Percentiles rank a stretch among this genome's conserved stretches.
phyloP scores from a whole-genome alignment of 2,888 invertebrate species.

The Caenorhabditis sinica region DNA sequence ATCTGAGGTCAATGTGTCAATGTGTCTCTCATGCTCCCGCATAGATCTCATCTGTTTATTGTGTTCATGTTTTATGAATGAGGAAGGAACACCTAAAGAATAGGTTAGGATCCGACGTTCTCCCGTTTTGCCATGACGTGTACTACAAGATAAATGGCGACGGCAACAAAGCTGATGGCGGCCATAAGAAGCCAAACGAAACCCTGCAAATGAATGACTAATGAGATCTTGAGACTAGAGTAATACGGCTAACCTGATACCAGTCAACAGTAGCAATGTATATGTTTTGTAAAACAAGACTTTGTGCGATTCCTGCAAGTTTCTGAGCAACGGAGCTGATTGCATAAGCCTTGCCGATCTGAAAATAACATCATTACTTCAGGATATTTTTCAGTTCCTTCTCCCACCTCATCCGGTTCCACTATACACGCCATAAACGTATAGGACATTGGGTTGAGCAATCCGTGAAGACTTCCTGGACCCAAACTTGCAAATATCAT shows the following conservation, averaged over 20 bases:
- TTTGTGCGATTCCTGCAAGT: conserved; percentile 78
- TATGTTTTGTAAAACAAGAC: conserved; percentile 79
- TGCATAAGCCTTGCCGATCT: conserved; percentile 81
- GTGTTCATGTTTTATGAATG: conserved; percentile 6
- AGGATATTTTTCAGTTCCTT: neutral
- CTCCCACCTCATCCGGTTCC: conserved; percentile 76
- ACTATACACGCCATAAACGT: conserved; percentile 81
- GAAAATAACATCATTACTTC: conserved; percentile 28
- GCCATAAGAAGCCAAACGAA: conserved; percentile 81
- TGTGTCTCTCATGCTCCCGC: conserved; percentile 24
- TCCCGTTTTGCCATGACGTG: conserved; percentile 76
- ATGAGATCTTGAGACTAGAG: neutral
- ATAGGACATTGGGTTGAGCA: conserved; percentile 81
- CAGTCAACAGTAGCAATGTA: conserved; percentile 80
- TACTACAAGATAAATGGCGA: conserved; percentile 74
- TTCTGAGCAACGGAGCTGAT: conserved; percentile 79
- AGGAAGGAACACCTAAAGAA: neutral
- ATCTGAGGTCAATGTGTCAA: conserved; percentile 33
- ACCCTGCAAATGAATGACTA: conserved; percentile 70
- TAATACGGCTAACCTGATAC: conserved; percentile 74
- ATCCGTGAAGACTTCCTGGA: conserved; percentile 79
- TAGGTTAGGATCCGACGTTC: conserved; percentile 69
- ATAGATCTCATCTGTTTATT: conserved; percentile 29
- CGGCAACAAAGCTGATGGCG: conserved; percentile 71
- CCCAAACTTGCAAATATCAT: conserved; percentile 79